These are phyloP conservation scores for Camelus bactrianus DNA, from an alignment of 2,113 vertebrate species.

Conservation along the genomic window DNA sequence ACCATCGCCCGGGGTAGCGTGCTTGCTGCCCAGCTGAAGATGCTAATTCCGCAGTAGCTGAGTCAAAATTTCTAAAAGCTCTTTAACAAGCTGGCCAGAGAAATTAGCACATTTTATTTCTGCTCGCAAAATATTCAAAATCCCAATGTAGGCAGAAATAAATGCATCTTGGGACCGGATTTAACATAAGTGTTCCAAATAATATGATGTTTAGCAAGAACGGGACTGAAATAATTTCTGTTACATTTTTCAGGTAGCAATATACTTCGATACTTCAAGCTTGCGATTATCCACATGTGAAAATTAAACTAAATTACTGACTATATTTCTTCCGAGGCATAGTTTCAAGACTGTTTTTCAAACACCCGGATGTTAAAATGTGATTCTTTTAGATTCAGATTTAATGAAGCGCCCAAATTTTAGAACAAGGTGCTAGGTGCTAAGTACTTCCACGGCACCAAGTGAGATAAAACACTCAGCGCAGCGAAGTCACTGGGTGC, in stretches of 20 bases:
- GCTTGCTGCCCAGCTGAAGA: constrained; percentile 71
- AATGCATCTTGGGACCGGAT: constrained; percentile 49
- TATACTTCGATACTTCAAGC: neutral
- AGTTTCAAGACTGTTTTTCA: neutral
- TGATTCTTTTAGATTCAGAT: neutral
- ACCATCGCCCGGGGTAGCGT: neutral
- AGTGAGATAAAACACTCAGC: neutral
- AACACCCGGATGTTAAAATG: neutral
- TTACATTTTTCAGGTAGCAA: constrained; percentile 11
- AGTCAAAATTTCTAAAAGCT: constrained; percentile 75
- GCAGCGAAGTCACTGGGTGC: neutral
- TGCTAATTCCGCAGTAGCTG: constrained; percentile 74
- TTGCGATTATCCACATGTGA: neutral
- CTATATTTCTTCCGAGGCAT: neutral
- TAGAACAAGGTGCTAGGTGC: neutral
- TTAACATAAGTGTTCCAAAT: neutral
- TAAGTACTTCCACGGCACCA: neutral
- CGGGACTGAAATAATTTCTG: neutral
- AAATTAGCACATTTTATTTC: constrained; percentile 73
- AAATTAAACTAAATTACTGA: neutral
- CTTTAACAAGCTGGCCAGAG: constrained; percentile 70
- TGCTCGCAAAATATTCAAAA: constrained; percentile 77
- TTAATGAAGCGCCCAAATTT: neutral
- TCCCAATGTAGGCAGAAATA: constrained; percentile 64
- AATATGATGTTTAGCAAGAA: constrained; percentile 22